These are phyloP conservation scores for Calycopis cecrops DNA, from an alignment of 1,140 invertebrate species.

Conservation along the genomic window DNA sequence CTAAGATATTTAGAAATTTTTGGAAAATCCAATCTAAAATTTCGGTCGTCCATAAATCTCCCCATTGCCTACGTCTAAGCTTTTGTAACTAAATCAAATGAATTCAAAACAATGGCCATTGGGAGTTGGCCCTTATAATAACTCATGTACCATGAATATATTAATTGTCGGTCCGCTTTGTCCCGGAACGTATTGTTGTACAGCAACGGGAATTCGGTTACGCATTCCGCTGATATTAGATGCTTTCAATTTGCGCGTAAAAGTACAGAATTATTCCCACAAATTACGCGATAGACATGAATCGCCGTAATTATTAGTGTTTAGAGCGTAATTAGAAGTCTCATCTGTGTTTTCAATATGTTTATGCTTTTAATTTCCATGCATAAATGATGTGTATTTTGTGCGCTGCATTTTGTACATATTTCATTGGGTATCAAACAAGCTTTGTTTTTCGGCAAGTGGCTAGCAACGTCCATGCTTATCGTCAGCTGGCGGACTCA, in stretches of 20 bases:
- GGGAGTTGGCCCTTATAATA: constrained; percentile 3
- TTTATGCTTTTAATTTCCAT: too few species aligned
- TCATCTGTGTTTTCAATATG: background rate
- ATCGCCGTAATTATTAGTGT: background rate
- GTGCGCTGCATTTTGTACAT: too few species aligned
- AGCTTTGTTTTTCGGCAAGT: too few species aligned
- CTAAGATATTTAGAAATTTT: too few species aligned
- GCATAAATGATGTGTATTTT: too few species aligned
- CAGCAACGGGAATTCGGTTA: background rate
- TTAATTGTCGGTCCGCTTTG: constrained; percentile 4
- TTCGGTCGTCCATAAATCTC: background rate
- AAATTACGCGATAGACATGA: background rate
- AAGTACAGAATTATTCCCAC: background rate
- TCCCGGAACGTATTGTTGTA: constrained; percentile 1
- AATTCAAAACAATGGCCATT: constrained; percentile 10
- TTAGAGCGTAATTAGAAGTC: background rate
- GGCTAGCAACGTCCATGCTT: too few species aligned
- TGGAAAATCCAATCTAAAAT: background rate
- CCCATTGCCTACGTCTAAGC: background rate
- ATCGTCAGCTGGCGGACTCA: too few species aligned
- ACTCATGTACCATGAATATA: constrained; percentile 10
- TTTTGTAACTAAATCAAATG: constrained; percentile 7
- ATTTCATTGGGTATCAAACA: too few species aligned
- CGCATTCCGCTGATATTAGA: constrained; percentile 2
- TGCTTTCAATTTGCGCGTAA: background rate